Evolutionary conservation across 2,113 vertebrate genomes (phyloP).

Genomic region (Cebus imitator): DNA sequence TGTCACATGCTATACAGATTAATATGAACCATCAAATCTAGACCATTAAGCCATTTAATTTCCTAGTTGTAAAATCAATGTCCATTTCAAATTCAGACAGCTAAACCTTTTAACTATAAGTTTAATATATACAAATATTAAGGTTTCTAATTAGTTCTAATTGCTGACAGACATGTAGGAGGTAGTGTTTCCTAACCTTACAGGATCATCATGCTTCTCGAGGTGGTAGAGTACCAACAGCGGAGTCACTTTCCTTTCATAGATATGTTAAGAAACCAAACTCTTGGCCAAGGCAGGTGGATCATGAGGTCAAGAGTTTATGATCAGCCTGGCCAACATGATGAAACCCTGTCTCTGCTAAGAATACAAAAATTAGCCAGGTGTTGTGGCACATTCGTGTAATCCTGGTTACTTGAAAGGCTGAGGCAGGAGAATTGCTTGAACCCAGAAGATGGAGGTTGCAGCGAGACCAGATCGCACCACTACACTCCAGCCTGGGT

Average conservation of each 20-base stretch:
- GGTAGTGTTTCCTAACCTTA: background rate
- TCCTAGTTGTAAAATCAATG: constrained; percentile 11
- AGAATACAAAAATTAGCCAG: too few species aligned
- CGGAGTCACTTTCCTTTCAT: background rate
- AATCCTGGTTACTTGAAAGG: too few species aligned
- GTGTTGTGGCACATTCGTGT: rapidly evolving
- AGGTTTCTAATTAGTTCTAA: background rate
- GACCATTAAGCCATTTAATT: constrained; percentile 21
- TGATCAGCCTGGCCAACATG: too few species aligned
- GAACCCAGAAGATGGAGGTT: too few species aligned
- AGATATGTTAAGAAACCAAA: background rate
- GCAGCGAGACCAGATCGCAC: too few species aligned
- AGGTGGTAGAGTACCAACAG: background rate
- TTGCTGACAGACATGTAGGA: background rate
- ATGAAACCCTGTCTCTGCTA: too few species aligned
- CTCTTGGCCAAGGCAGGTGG: too few species aligned
- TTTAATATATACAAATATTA: background rate
- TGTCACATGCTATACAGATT: background rate
- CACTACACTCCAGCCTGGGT: too few species aligned
- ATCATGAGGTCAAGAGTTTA: too few species aligned
- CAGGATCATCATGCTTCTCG: background rate
- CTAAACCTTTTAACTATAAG: background rate
- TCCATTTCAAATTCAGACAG: background rate
- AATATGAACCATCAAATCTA: background rate
- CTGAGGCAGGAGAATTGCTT: too few species aligned